A percentile compares a stretch with the other conserved stretches of the same genome.
Conservation (phyloP, 2,888 invertebrate species). For the Hydrotaea diabolus region DNA sequence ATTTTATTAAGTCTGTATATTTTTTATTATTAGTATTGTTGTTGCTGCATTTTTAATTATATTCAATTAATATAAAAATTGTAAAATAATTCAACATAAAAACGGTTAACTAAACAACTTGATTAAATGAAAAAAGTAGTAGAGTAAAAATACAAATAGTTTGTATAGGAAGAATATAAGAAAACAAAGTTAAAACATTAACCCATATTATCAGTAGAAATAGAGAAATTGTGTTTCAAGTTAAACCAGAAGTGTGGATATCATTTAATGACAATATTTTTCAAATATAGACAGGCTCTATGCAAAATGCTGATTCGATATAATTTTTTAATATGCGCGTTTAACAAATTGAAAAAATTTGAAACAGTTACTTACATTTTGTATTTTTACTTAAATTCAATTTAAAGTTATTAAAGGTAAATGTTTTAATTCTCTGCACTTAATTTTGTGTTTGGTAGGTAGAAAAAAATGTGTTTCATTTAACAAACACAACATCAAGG, state of each 20-base stretch:
- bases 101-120: constrained; percentile 71
- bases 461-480: constrained; percentile 46
- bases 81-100: constrained; percentile 69
- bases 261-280: no score
- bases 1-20: constrained; percentile 45
- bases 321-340: background rate
- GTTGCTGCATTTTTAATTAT: constrained; percentile 67
- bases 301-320: background rate
- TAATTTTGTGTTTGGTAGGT: constrained; percentile 47
- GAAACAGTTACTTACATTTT: background rate
- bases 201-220: constrained; percentile 1
- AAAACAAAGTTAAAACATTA: constrained; percentile 21
- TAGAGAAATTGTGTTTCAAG: constrained; percentile 9
- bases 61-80: constrained; percentile 72
- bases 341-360: background rate
- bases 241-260: background rate
- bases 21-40: constrained; percentile 43
- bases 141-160: constrained; percentile 47
- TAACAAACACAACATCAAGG: constrained; percentile 36
- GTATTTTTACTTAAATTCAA: constrained; percentile 19
- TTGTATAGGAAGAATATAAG: constrained; percentile 28
- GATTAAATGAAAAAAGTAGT: constrained; percentile 70
- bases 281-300: background rate
- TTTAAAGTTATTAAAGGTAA: constrained; percentile 25
- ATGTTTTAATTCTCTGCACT: constrained; percentile 39